Evolutionary conservation across 2,888 invertebrate genomes (phyloP), one percentile per base, ranked within the genome.

Genomic region (Phorcus lineatus): DNA sequence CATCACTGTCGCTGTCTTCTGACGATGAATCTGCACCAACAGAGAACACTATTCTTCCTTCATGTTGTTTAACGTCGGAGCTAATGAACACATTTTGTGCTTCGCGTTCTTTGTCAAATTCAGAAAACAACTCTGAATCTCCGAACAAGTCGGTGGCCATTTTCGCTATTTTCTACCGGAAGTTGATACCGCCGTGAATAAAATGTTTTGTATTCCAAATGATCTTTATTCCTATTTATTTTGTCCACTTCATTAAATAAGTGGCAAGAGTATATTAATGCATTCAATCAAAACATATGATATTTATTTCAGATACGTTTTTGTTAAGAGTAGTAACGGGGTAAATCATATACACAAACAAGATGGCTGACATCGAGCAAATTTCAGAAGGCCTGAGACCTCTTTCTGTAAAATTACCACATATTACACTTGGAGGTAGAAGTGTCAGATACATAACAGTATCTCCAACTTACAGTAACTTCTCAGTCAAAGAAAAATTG

Each of bases 101-200:
- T 22, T 88, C 86, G 31, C 91, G 82, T 24, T 90, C 90, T 82
- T 87, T 90, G 31, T 91, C 91, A 86, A 91, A 91, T 83, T 91
- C 91, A 0, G 87, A 89, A 82, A 91, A 91, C 2, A 91, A 83
- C 40, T 86, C 84, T 17, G 89, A 86, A 86, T 90, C 89, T 7
- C 90, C 91, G 85, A 91, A 91, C 62, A 89, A 81, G 82, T 89
- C 90, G 62, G 85, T 87, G 81, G 88, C 89, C 90, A 89, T 88
- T 74, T 83, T 86, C 28, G 28, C 36, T 13, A 19, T 17, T n/a
- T 36, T 62, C 28, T 28, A 22, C 62, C 62, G 62, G 62, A 62
- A 62, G 62, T 24, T 62, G 47, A 47, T 47, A 11, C 47, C 47
- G 47, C 47, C 1, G 47, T 47, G 47, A 47, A 47, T 47, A 47